Conservation (phyloP, 2,888 invertebrate genomes). For the Capitulum mitella region DNA sequence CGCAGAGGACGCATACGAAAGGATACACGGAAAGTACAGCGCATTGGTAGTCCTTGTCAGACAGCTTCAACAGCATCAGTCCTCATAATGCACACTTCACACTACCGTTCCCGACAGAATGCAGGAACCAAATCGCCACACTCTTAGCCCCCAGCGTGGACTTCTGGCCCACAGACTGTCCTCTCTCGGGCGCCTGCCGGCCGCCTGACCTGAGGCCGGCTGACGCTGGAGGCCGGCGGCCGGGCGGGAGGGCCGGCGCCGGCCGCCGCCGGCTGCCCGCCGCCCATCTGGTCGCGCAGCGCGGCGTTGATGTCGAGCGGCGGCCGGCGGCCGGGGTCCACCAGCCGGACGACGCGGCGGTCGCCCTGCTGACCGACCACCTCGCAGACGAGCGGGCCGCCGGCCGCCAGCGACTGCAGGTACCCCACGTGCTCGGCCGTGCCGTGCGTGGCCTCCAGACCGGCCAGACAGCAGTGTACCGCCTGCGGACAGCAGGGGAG, state of each 20-base stretch:
- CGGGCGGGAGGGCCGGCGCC: neutral
- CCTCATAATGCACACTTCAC: too few species aligned
- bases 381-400: neutral
- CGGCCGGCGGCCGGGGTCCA: neutral
- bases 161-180: too few species aligned
- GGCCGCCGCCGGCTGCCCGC: neutral
- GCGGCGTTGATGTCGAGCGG: neutral
- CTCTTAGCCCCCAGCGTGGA: too few species aligned
- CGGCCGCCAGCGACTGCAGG: constrained; percentile 39
- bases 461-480: constrained; percentile 57
- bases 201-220: neutral
- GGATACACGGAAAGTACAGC: too few species aligned
- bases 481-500: constrained; percentile 57
- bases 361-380: neutral
- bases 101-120: too few species aligned
- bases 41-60: too few species aligned
- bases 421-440: constrained; percentile 51
- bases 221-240: neutral
- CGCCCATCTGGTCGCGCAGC: neutral
- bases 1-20: too few species aligned
- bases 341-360: neutral
- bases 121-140: too few species aligned
- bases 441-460: constrained; percentile 50
- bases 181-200: too few species aligned
- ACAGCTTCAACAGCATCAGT: too few species aligned